Base-by-base conservation (phyloP, 1,140 invertebrate genomes). In the Drosophila willistoni region DNA sequence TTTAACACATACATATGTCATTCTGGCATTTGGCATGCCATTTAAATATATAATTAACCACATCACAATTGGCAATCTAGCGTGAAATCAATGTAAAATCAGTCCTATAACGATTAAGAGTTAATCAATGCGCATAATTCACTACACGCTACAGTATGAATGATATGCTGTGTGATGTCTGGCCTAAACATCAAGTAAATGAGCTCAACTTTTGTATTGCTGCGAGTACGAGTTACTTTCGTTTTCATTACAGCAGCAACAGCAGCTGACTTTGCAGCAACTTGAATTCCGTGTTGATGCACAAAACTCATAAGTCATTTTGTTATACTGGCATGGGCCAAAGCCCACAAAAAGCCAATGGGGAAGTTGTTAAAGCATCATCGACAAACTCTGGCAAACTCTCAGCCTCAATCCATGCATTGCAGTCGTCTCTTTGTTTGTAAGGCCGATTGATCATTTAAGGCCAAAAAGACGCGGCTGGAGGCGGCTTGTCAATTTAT, bases 381-480 rank as follows among this genome's bases (percentile, higher is more conserved):
- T 62, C 78, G 68, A 34, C 70, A 73, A 57, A 7, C 65, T 39
- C 6, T 62, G 34, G 34, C 34, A 36, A 9, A 36, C 7, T 36
- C 34, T 36, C 34, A 66, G 12, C 61, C 44, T 22, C 19, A 51
- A 51, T 51, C 44, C 44, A 51, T 51, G 33, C 29, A 67, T 29
- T 29, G 62, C 57, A 66, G 54, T 57, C 77, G 73, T 54, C 59
- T 69, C 59, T 68, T 62, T 79, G 83, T 87, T 86, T 82, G 70
- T 80, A 82, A 75, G 76, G 79, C 73, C 83, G 85, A 86, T 86
- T 86, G 83, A 86, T 86, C 83, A 87, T 87, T 86, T 86, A 86
- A 87, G 83, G 83, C 83, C 74, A 78, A 70, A 60, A 71, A 76
- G 72, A 36, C 44, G 68, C 41, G 62, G 68, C 34, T 70, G 55